Evolutionary conservation across 2,797 vertebrate genomes (phyloP).

Genomic region (Sebastes hubbsi): DNA sequence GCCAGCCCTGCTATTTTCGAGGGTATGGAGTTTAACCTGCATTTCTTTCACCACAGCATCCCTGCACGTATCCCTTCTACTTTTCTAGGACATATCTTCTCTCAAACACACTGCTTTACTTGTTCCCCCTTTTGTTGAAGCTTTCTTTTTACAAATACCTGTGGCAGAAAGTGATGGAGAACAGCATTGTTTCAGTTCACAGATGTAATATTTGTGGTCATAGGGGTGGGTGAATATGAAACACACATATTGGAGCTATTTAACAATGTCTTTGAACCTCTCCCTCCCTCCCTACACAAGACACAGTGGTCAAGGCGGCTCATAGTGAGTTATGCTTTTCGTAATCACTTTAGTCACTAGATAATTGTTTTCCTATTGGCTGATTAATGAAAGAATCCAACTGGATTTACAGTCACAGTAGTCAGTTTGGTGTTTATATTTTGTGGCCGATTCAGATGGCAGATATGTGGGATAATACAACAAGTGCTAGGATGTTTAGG

Average conservation of each 20-base stretch:
- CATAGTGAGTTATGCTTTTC: conserved; percentile 10
- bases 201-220: conserved; percentile 73
- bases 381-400: neutral
- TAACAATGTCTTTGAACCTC: conserved; percentile 50
- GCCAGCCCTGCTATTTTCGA: too few species aligned
- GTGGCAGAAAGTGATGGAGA: conserved; percentile 40
- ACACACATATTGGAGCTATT: conserved; percentile 63
- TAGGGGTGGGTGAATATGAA: conserved; percentile 46
- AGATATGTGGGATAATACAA: neutral
- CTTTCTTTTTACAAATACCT: neutral
- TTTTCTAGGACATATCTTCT: neutral
- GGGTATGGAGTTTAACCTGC: neutral
- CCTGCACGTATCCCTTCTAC: neutral
- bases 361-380: conserved; percentile 7
- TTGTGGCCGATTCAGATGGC: neutral
- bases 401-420: neutral
- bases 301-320: conserved; percentile 26
- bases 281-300: neutral
- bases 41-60: neutral
- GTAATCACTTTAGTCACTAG: conserved; percentile 4
- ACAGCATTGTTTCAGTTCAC: conserved; percentile 50
- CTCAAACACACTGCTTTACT: conserved; percentile 8
- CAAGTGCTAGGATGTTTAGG: neutral
- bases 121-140: conserved; percentile 3
- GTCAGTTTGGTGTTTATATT: neutral